A percentile compares a stretch with the other conserved stretches of the same genome.
Conservation (phyloP, 1,140 invertebrate species). For the Ganaspis sp. region DNA sequence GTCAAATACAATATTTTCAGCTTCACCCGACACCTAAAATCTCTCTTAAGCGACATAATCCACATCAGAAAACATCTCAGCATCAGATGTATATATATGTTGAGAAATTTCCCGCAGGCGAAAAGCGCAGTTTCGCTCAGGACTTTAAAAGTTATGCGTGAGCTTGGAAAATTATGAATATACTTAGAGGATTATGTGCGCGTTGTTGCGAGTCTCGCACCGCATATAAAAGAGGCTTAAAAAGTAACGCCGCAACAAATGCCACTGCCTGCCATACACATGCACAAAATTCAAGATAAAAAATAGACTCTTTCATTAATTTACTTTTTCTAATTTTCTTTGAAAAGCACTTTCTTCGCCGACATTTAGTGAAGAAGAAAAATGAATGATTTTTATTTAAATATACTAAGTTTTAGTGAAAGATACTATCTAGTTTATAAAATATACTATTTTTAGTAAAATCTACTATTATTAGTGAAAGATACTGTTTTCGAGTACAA, state of each 20-base stretch:
- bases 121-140: background rate
- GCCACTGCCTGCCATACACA: background rate
- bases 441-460: too few relatives aligned
- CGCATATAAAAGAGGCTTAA: conserved; percentile 12
- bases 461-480: too few relatives aligned
- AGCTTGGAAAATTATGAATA: conserved; percentile 25
- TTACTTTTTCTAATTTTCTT: too few relatives aligned
- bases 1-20: conserved; percentile 11
- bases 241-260: conserved; percentile 7
- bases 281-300: background rate
- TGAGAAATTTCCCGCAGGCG: background rate
- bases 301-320: background rate
- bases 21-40: background rate
- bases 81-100: background rate
- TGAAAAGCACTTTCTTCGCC: too few relatives aligned
- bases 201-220: background rate
- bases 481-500: too few relatives aligned
- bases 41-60: background rate
- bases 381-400: too few relatives aligned
- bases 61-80: conserved; percentile 1
- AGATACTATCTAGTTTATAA: too few relatives aligned
- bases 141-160: conserved; percentile 17
- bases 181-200: conserved; percentile 17
- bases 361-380: too few relatives aligned
- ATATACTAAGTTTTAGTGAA: too few relatives aligned